Conservation (phyloP, 1,140 invertebrate species). For the Holcopasites calliopsidis region DNA sequence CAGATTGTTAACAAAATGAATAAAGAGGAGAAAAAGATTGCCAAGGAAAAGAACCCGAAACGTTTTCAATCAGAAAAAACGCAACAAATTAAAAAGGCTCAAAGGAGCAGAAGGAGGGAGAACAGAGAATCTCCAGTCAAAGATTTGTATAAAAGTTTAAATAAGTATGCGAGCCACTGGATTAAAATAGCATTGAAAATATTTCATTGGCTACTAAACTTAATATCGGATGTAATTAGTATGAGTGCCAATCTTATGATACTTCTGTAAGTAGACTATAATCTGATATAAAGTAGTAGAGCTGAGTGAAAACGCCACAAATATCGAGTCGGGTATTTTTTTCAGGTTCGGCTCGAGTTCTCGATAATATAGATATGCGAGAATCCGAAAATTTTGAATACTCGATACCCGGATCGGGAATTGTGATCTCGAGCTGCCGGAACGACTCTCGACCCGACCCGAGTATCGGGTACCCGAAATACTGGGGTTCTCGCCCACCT, state of each 20-base stretch:
- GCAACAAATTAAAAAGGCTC: constrained; percentile 74
- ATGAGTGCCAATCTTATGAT: constrained; percentile 88
- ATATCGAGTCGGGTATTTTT: too few relatives aligned
- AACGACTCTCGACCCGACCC: too few relatives aligned
- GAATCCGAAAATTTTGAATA: too few relatives aligned
- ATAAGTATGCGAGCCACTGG: constrained; percentile 83
- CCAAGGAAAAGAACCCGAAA: constrained; percentile 76
- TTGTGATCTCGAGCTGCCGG: too few relatives aligned
- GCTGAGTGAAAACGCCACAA: too few relatives aligned
- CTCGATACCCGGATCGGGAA: too few relatives aligned
- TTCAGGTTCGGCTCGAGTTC: too few relatives aligned
- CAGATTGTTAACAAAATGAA: constrained; percentile 75
- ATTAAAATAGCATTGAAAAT: constrained; percentile 84
- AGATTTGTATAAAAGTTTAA: constrained; percentile 79
- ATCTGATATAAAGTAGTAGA: too few relatives aligned
- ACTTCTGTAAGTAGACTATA: constrained; percentile 88
- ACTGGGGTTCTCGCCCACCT: too few relatives aligned
- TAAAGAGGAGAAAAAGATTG: constrained; percentile 78
- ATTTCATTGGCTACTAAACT: constrained; percentile 87
- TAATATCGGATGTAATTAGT: constrained; percentile 88
- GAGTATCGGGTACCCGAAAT: too few relatives aligned
- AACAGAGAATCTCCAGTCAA: constrained; percentile 72
- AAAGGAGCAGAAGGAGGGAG: constrained; percentile 73
- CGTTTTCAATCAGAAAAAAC: constrained; percentile 76
- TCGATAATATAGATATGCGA: too few relatives aligned